These are phyloP conservation scores for Nephrotoma appendiculata DNA, from an alignment of 2,888 invertebrate genomes.

Conservation along the genomic window DNA sequence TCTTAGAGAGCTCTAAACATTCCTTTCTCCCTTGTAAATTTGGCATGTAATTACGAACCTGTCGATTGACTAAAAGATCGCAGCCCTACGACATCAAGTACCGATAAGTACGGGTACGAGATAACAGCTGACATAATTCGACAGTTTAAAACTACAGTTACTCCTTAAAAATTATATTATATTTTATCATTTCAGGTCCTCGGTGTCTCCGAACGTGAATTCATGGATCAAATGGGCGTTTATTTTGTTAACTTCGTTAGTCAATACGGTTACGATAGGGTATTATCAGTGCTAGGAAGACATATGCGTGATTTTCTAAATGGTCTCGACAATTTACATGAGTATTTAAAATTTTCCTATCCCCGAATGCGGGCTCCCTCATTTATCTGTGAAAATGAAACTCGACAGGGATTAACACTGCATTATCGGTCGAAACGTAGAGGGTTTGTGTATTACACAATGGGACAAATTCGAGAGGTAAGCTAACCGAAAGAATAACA, in stretches of 20 bases:
- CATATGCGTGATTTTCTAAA: conserved; percentile 94
- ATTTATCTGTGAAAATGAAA: conserved; percentile 94
- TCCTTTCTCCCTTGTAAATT: no score
- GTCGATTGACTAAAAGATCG: no score
- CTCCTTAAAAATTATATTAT: not conserved
- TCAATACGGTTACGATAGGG: conserved; percentile 88
- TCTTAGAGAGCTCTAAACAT: no score
- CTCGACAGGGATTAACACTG: conserved; percentile 76
- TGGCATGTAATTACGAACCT: no score
- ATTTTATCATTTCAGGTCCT: conserved; percentile 46
- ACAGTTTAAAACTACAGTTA: no score
- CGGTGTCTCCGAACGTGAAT: conserved; percentile 72
- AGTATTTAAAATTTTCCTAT: conserved; percentile 92
- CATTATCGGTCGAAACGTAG: conserved; percentile 87
- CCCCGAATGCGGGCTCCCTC: conserved; percentile 82
- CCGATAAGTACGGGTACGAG: no score
- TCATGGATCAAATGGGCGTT: conserved; percentile 90
- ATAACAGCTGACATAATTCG: no score
- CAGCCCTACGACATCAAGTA: no score
- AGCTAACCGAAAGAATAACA: conserved; percentile 14
- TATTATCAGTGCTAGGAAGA: conserved; percentile 76
- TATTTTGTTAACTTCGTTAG: conserved; percentile 88
- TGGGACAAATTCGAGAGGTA: conserved; percentile 86
- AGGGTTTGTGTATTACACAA: conserved; percentile 92
- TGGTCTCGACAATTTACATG: conserved; percentile 91